Base-by-base conservation (phyloP, 1,140 invertebrate genomes). In the Ctenoplectra terminalis region DNA sequence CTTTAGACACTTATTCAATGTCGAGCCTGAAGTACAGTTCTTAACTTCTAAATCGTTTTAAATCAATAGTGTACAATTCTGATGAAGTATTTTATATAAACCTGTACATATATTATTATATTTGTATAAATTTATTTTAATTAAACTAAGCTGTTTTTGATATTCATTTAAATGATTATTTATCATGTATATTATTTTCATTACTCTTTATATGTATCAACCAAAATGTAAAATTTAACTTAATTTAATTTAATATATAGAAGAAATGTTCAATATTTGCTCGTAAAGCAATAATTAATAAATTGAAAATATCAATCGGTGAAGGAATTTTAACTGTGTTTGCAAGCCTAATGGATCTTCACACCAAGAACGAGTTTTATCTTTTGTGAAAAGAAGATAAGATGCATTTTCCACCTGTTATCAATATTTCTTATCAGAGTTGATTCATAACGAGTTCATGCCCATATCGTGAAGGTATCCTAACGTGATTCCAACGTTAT, bases 361-460 rank as follows among this genome's bases (percentile, higher is more conserved):
- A 37, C 50, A 43, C 7, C n/a, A 50, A n/a, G n/a, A n/a, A 52
- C 5, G 54, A 31, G 34, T 67, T 81, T 89, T 87, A 88, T 89
- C 87, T 87, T 9, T n/a, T 73, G 56, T 80, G 56, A 86, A 73
- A 76, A 26, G 31, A 43, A 86, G 85, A 87, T 88, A 88, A 86
- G 82, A 78, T 77, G 15, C 43, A 52, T 70, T 63, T 69, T 64
- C 40, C 58, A 88, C 81, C 61, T 83, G 78, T 86, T 90, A 89
- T 89, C 86, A 73, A 43, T 46, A 56, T 58, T 23, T 48, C 43
- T 88, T 90, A 90, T 89, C 88, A 52, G 15, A 70, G 76, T 82
- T 90, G 88, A 90, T 82, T 90, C 88, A 90, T 61, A 71, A 46
- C 40, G 52, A 15, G 5, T 75, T 74, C 37, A 29, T 50, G 1